Evolutionary conservation across 2,888 invertebrate species (phyloP).

Genomic region (Phortica okadai): DNA sequence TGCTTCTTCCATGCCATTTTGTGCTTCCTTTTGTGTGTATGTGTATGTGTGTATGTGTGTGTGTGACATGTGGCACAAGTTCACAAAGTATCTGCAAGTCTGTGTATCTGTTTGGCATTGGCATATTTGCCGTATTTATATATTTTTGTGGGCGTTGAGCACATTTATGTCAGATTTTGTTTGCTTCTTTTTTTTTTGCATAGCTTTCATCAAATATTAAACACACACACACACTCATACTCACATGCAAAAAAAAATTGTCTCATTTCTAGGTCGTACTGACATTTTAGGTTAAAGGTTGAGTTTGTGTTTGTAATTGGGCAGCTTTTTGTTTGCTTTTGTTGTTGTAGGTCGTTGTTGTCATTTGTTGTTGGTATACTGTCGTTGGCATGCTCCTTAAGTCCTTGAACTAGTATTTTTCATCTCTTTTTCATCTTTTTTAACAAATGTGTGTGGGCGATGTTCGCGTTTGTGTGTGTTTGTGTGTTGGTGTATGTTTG

Average conservation of each 20-base stretch:
- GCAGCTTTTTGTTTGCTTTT: slow-evolving; percentile 10
- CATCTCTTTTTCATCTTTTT: not conserved
- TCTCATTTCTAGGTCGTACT: slow-evolving; percentile 22
- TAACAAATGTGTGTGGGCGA: not conserved
- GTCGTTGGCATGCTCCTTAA: slow-evolving; percentile 34
- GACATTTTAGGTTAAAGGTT: slow-evolving; percentile 29
- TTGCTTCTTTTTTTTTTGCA: not conserved
- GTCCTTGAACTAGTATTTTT: slow-evolving; percentile 52
- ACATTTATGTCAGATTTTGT: slow-evolving; percentile 16
- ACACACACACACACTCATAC: slow-evolving; percentile 33
- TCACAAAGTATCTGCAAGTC: slow-evolving; percentile 27
- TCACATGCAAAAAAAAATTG: slow-evolving; percentile 5
- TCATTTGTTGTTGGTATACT: slow-evolving; percentile 14
- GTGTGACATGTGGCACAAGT: slow-evolving; percentile 43
- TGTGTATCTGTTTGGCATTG: slow-evolving; percentile 37
- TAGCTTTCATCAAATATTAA: slow-evolving; percentile 13
- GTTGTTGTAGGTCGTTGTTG: slow-evolving; percentile 7
- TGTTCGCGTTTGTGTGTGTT: not conserved
- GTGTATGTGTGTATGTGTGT: slow-evolving; percentile 24
- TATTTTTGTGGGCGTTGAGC: slow-evolving; percentile 62
- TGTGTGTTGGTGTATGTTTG: not conserved
- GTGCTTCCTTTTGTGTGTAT: slow-evolving; percentile 32
- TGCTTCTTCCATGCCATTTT: slow-evolving; percentile 5
- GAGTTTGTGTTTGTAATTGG: slow-evolving; percentile 14
- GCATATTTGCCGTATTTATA: slow-evolving; percentile 19